phyloP scores from a whole-genome alignment of 2,888 invertebrate genomes.

The Podotricha telesiphe region DNA sequence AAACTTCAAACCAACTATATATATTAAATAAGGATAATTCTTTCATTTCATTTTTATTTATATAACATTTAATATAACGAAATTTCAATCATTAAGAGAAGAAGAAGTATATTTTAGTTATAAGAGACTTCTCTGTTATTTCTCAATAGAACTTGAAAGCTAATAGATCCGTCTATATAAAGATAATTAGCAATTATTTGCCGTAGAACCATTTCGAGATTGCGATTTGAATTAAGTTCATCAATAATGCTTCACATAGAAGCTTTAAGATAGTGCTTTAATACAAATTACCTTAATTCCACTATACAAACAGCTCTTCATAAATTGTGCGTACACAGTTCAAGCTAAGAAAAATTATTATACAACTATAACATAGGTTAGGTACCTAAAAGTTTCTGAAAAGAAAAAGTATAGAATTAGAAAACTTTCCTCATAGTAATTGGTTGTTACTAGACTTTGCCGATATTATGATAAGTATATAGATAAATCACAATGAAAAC shows the following conservation, averaged over 20 bases:
- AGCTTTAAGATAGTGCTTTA: constrained; percentile 2
- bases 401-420: constrained; percentile 11
- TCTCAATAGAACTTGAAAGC: background rate
- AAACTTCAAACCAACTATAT: too few relatives aligned
- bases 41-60: too few relatives aligned
- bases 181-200: background rate
- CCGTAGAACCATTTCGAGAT: background rate
- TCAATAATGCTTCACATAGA: background rate
- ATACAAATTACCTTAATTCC: constrained; percentile 7
- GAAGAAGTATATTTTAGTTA: too few relatives aligned
- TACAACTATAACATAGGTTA: constrained; percentile 3
- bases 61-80: too few relatives aligned
- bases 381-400: background rate
- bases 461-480: constrained; percentile 18
- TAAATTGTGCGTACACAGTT: constrained; percentile 9
- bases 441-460: constrained; percentile 5
- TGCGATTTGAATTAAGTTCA: background rate
- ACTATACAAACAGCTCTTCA: background rate
- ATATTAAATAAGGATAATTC: too few relatives aligned
- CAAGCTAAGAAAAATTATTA: constrained; percentile 1
- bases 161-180: background rate
- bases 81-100: too few relatives aligned
- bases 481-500: constrained; percentile 54
- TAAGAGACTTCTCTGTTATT: too few relatives aligned
- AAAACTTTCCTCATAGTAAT: constrained; percentile 20